Conservation (phyloP, 2,888 invertebrate species). For the Eupithecia tripunctaria region DNA sequence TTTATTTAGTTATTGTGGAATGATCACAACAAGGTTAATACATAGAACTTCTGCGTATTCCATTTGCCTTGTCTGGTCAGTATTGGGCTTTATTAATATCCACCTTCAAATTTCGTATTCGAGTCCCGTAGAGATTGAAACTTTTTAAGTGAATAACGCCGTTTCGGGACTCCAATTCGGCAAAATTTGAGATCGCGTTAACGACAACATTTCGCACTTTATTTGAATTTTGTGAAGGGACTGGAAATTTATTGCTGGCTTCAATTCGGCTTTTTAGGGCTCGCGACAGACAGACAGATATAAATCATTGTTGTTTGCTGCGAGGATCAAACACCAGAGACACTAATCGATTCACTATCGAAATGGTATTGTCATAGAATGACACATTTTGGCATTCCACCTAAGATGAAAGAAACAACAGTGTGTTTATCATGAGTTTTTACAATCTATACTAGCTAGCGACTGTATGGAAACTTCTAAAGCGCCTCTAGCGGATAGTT, state of each 20-base stretch:
- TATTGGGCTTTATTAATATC: neutral
- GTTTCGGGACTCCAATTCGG: constrained; percentile 36
- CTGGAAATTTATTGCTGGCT: constrained; percentile 18
- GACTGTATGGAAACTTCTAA: too few species aligned
- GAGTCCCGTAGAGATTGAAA: constrained; percentile 35
- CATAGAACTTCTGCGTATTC: neutral
- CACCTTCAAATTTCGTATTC: constrained; percentile 27
- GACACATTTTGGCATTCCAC: neutral
- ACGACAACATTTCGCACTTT: constrained; percentile 44
- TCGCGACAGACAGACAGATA: neutral
- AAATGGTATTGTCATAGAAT: neutral
- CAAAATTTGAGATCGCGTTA: constrained; percentile 36
- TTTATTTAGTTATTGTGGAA: neutral
- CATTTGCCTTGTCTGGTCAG: neutral
- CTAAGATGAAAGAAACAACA: neutral
- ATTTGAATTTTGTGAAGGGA: constrained; percentile 29
- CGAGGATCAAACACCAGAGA: neutral
- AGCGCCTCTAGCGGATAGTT: too few species aligned
- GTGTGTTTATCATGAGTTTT: too few species aligned
- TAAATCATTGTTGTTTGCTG: constrained; percentile 5
- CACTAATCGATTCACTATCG: neutral
- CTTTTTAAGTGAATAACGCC: constrained; percentile 44
- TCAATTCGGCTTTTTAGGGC: neutral
- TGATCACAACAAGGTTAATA: neutral
- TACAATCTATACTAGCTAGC: too few species aligned